Base-by-base conservation (phyloP, 1,140 invertebrate species). In the Phocides pigmalion region DNA sequence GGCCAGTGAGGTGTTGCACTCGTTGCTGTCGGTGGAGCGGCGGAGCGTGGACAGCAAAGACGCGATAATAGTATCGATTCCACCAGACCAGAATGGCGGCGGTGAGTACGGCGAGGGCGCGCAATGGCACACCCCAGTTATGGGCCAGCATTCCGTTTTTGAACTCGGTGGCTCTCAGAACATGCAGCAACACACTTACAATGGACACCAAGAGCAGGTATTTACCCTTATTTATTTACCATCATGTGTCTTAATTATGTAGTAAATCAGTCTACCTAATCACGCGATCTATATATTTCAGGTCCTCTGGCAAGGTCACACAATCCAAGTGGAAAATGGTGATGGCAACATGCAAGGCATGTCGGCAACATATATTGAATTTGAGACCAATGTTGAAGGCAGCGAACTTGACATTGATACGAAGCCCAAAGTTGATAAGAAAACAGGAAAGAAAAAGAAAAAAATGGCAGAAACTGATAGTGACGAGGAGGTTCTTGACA, bases 1-100 rank as follows among this genome's bases (percentile, higher is more conserved):
- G 84, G 94, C 94, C 2, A 94, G 94, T 76, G 94, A 94, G 84
- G 94, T 94, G 17, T 83, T 95, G 41, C 94, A 94, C 70, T 94
- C 94, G 4, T 81, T 95, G 56, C 81, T 95, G 54, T 94, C 94
- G 6, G 93, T 94, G 49, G 94, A 94, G 73, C 79, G 94, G 5
- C 89, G 90, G 9, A 83, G 82, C 64, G 92, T 84, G 78, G 93
- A 92, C 92, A 93, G 89, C 80, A 93, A 89, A 68, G 92, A 93
- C 64, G 87, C 90, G 17, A 92, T 92, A 50, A 91, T 92, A 19
- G 90, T 92, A 70, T 82, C 90, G 25, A 92, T 92, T 59, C 89
- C 87, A 25, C 32, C 82, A 16, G 91, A 88, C 65, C 82, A 83
- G 65, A 90, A 80, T 54, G 89, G 90, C 58, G 81, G 81, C 50